Evolutionary conservation across 2,888 invertebrate species (phyloP), one percentile per base, ranked within the genome.

Genomic region (Agrypnus murinus): DNA sequence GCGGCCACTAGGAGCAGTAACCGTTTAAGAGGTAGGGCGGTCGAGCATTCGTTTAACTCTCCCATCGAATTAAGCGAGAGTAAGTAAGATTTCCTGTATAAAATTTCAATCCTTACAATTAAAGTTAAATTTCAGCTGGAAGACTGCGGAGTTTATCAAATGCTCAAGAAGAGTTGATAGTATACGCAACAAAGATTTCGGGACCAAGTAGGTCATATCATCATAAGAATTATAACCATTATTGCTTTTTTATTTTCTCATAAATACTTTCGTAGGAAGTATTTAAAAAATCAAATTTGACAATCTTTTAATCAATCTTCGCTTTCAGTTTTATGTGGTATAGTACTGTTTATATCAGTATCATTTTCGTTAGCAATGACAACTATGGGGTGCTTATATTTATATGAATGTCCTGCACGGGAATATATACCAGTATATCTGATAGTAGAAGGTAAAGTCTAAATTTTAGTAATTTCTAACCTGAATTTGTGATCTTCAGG

Each of bases 351-450:
- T 1, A 2, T 46, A 5, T 15, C 34, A 15, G 4, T 60, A 31
- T 5, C 7, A 34, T 6, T 45, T 32, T 17, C 50, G 15, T 14
- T 50, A 34, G 1, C 36, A 50, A 82, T 81, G 80, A 83, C 84
- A 60, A 8, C 17, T 1, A 78, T 81, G 15, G 85, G 85, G 32
- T 82, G 82, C 78, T 77, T 83, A 1, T 84, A 81, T 71, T 68
- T 84, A 38, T 82, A 84, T 66, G 81, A 75, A 62, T 85, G 85
- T 71, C 77, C 83, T 1, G 67, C 82, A 9, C 83, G 81, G 68
- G 77, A 78, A 53, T 73, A 84, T 57, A 84, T 85, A 64, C 84
- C 85, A 6, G 79, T 84, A 63, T 84, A 84, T 74, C 71, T 85
- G 55, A 83, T 84, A 62, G 80, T 84, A 15, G 81, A 83, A 69